Conservation (phyloP, 2,797 vertebrate genomes). For the Saxicola maurus region DNA sequence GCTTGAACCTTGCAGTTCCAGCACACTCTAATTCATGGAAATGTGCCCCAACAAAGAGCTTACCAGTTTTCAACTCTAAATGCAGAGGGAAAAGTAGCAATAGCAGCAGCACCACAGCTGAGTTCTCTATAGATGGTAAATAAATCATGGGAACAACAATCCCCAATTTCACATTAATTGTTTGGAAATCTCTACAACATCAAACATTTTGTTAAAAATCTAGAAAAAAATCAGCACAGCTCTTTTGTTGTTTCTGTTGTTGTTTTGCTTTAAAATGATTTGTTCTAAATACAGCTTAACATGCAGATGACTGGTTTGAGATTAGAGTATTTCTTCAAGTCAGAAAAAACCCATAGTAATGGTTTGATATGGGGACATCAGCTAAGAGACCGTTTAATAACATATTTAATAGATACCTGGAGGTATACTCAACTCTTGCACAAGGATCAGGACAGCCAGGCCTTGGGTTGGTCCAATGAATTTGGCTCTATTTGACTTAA, state of each 20-base stretch:
- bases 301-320: constrained; percentile 77
- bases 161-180: constrained; percentile 75
- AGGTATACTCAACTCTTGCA: neutral
- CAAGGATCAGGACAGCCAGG: neutral
- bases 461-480: neutral
- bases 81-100: constrained; percentile 19
- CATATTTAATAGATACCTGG: neutral
- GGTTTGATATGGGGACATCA: constrained; percentile 16
- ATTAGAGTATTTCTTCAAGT: constrained; percentile 52
- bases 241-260: constrained; percentile 70
- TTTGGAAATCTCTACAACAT: constrained; percentile 72
- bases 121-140: constrained; percentile 68
- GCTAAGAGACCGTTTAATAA: neutral
- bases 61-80: constrained; percentile 34
- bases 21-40: neutral
- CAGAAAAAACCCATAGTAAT: constrained; percentile 28
- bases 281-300: constrained; percentile 77
- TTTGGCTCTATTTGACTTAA: neutral
- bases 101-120: constrained; percentile 66
- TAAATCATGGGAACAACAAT: constrained; percentile 73
- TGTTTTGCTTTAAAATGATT: constrained; percentile 76
- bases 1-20: neutral
- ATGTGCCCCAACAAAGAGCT: neutral
- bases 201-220: constrained; percentile 75
- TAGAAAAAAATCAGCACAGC: constrained; percentile 58